These are phyloP conservation scores for Lasioglossum baleicum DNA, from an alignment of 1,140 invertebrate species.

Conservation along the genomic window DNA sequence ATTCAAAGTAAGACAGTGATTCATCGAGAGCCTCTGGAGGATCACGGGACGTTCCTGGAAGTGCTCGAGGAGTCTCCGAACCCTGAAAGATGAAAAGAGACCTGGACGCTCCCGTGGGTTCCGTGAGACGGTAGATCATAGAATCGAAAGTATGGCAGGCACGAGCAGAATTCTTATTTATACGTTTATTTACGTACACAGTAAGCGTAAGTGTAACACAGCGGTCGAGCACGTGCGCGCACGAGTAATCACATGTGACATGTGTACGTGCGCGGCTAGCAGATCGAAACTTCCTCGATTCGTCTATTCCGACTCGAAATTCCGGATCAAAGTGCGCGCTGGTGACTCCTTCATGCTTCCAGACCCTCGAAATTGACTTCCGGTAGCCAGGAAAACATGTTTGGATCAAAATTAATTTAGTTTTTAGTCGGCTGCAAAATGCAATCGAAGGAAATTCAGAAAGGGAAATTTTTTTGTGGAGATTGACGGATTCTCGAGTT, in stretches of 20 bases:
- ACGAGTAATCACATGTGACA: slow-evolving; percentile 4
- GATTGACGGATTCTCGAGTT: too few relatives aligned
- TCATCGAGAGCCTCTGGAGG: too few relatives aligned
- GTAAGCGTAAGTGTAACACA: not conserved
- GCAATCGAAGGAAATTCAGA: too few relatives aligned
- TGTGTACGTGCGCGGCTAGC: not conserved
- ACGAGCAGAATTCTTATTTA: slow-evolving; percentile 6
- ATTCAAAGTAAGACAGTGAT: too few relatives aligned
- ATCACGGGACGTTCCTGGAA: too few relatives aligned
- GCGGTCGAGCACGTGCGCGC: not conserved
- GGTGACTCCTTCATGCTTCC: too few relatives aligned
- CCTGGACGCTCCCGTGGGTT: too few relatives aligned
- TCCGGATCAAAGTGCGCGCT: not conserved
- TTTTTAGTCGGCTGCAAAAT: too few relatives aligned
- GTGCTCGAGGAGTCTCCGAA: not conserved
- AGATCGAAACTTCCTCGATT: slow-evolving; percentile 5
- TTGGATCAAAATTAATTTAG: too few relatives aligned
- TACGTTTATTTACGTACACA: not conserved
- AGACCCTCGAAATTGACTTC: not conserved
- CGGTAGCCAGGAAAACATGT: too few relatives aligned
- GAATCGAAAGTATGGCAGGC: not conserved
- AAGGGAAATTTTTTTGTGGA: too few relatives aligned
- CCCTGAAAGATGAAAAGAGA: not conserved
- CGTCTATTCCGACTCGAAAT: not conserved
- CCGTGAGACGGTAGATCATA: not conserved